A percentile compares a stretch with the other conserved stretches of the same genome.
phyloP scores from a whole-genome alignment of 2,113 vertebrate genomes.

The Lampris incognitus region DNA sequence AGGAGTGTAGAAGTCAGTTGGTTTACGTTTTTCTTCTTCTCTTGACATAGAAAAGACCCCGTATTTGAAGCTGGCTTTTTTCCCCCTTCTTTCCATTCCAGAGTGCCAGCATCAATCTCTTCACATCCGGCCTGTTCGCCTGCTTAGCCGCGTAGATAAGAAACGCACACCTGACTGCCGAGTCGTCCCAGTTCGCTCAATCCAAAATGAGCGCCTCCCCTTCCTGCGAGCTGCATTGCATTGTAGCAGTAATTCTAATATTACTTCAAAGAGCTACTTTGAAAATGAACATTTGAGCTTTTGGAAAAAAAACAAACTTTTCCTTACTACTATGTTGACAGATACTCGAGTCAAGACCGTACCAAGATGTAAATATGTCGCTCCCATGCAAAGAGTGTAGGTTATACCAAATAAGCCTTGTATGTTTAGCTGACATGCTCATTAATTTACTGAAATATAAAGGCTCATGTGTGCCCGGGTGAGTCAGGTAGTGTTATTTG shows the following conservation, averaged over 20 bases:
- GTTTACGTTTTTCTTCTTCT: not conserved
- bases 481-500: constrained; percentile 30
- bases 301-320: no score
- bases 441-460: not conserved
- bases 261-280: not conserved
- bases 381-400: no score
- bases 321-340: not conserved
- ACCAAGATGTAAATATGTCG: no score
- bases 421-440: not conserved
- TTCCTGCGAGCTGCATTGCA: no score
- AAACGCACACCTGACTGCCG: not conserved
- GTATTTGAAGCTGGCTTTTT: not conserved
- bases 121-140: not conserved
- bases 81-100: not conserved
- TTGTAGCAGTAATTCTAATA: no score
- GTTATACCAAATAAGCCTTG: no score
- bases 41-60: not conserved
- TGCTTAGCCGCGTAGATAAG: not conserved
- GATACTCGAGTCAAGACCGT: not conserved
- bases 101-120: not conserved
- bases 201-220: no score
- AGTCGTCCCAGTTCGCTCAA: no score
- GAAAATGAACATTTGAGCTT: not conserved
- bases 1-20: not conserved
- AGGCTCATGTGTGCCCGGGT: not conserved